phyloP scores from a whole-genome alignment of 1,140 invertebrate genomes.

The Camponotus vicinus region DNA sequence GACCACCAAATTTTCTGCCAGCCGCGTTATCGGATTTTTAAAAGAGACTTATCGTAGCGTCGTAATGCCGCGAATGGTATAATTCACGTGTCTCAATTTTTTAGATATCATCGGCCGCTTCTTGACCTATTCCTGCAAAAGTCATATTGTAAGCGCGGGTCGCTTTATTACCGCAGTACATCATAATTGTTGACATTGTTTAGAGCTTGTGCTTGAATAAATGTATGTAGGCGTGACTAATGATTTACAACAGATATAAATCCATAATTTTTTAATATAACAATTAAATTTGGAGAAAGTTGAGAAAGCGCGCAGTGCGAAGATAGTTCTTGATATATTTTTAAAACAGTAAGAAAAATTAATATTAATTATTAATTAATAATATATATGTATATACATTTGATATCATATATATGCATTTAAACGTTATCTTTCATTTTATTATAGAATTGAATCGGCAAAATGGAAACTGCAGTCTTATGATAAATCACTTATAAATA shows the following conservation, averaged over 20 bases:
- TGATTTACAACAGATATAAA: background rate
- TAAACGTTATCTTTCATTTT: background rate
- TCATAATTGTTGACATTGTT: constrained; percentile 12
- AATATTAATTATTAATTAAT: too few relatives aligned
- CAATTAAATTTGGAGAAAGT: background rate
- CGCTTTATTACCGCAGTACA: background rate
- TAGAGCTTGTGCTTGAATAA: background rate
- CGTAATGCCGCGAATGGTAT: background rate
- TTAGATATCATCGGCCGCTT: background rate
- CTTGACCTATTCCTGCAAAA: background rate
- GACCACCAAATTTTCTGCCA: constrained; percentile 19
- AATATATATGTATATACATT: too few relatives aligned
- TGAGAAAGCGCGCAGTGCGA: background rate
- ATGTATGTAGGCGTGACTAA: background rate
- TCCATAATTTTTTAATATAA: background rate
- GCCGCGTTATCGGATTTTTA: constrained; percentile 27
- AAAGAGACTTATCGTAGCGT: constrained; percentile 21
- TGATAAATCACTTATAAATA: background rate
- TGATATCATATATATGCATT: background rate
- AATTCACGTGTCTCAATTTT: constrained; percentile 25
- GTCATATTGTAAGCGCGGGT: background rate
- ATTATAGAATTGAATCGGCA: background rate
- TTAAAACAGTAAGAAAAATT: background rate
- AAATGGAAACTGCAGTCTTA: background rate
- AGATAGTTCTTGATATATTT: background rate